Conservation (phyloP, 2,113 vertebrate genomes). For the Platysteira castanea region DNA sequence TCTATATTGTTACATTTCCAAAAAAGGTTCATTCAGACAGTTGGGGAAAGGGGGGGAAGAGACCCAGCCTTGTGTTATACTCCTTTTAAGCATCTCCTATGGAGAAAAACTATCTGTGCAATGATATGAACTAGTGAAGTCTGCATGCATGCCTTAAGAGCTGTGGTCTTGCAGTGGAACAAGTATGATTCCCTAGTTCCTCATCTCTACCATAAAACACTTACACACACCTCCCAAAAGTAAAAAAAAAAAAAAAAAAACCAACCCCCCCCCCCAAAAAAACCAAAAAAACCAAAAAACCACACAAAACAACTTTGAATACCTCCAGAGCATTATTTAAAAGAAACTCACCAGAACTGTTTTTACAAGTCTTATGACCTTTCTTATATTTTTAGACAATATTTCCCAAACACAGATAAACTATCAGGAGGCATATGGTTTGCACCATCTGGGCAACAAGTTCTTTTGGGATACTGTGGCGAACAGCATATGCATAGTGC, state of each 20-base stretch:
- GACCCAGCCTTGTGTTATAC: background rate
- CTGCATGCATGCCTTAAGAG: background rate
- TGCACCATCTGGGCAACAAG: slow-evolving; percentile 61
- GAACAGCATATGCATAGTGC: slow-evolving; percentile 53
- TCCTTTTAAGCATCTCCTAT: background rate
- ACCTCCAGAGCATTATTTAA: background rate
- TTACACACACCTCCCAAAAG: background rate
- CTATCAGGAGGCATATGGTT: slow-evolving; percentile 56
- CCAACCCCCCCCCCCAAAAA: fast-evolving
- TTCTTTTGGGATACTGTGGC: slow-evolving; percentile 45
- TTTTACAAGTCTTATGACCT: slow-evolving; percentile 3
- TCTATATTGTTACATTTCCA: background rate
- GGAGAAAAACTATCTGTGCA: background rate
- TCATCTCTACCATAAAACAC: background rate
- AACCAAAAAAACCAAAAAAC: too few species aligned
- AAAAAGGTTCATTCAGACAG: background rate
- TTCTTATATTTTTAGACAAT: slow-evolving; percentile 21
- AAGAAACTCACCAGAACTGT: background rate
- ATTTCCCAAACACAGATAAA: slow-evolving; percentile 54
- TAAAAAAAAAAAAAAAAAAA: too few species aligned
- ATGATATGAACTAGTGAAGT: background rate
- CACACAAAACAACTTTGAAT: background rate
- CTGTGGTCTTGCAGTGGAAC: background rate
- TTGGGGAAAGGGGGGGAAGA: fast-evolving
- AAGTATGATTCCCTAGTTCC: background rate